Conservation (phyloP, 2,113 vertebrate species). For the Engraulis encrasicolus region DNA sequence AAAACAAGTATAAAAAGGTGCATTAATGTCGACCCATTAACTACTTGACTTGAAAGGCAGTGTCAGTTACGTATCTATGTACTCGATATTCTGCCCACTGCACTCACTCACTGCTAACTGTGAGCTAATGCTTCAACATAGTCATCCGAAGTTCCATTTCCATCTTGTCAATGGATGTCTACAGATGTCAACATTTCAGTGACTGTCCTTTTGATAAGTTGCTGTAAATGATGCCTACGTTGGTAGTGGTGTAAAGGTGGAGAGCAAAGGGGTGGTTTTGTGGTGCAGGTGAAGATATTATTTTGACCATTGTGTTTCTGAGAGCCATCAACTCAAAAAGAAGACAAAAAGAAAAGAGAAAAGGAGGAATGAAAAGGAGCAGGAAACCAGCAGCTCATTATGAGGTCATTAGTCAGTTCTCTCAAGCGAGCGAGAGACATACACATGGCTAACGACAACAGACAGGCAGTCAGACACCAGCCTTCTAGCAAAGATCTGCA, state of each 20-base stretch:
- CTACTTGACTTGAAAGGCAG: not conserved
- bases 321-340: not conserved
- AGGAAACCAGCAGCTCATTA: constrained; percentile 43
- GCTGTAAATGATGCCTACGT: not conserved
- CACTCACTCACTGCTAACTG: not conserved
- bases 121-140: not conserved
- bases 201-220: not conserved
- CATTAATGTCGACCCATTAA: not conserved
- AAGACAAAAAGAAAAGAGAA: not conserved
- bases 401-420: constrained; percentile 28
- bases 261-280: not conserved
- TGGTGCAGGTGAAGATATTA: not conserved
- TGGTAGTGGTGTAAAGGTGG: not conserved
- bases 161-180: not conserved
- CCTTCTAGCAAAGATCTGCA: not conserved
- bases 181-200: not conserved
- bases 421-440: constrained; percentile 24
- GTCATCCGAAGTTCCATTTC: not conserved
- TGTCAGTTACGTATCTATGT: no score
- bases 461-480: constrained; percentile 7
- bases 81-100: not conserved
- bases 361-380: not conserved
- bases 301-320: constrained; percentile 1
- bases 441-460: constrained; percentile 19
- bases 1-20: not conserved